phyloP scores from a whole-genome alignment of 2,888 invertebrate genomes.

The Nomada fabriciana region DNA sequence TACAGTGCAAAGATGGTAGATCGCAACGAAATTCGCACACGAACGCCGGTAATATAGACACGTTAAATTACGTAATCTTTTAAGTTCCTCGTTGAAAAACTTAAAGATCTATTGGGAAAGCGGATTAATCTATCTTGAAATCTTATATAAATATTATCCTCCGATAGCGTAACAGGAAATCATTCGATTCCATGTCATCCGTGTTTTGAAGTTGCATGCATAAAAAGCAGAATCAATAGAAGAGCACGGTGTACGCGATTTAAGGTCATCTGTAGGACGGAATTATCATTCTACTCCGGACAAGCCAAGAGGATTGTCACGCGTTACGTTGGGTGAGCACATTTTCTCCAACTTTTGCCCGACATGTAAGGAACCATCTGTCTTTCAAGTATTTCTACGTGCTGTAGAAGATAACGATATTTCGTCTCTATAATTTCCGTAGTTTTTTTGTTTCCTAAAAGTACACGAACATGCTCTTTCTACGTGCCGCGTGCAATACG shows the following conservation, averaged over 20 bases:
- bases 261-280: slow-evolving; percentile 79
- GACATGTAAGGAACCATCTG: slow-evolving; percentile 11
- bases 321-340: slow-evolving; percentile 72
- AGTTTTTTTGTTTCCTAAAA: slow-evolving; percentile 18
- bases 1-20: slow-evolving; percentile 3
- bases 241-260: slow-evolving; percentile 37
- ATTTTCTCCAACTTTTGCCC: slow-evolving; percentile 38
- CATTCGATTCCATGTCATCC: not conserved
- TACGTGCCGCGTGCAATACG: slow-evolving; percentile 68
- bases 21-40: not conserved
- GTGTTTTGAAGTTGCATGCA: slow-evolving; percentile 7
- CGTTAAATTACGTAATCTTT: slow-evolving; percentile 10
- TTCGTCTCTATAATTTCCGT: slow-evolving; percentile 7
- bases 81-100: slow-evolving; percentile 24
- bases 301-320: slow-evolving; percentile 72
- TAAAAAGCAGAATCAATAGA: slow-evolving; percentile 59
- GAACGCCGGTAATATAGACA: not conserved
- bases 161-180: not conserved
- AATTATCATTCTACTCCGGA: slow-evolving; percentile 77
- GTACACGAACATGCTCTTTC: slow-evolving; percentile 63
- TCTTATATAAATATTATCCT: not conserved
- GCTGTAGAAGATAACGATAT: not conserved
- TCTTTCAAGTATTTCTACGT: not conserved
- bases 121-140: not conserved
- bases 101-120: slow-evolving; percentile 1